Conservation (phyloP, 92 coral and sea anemone species). For the Zoanthus sansibaricus region DNA sequence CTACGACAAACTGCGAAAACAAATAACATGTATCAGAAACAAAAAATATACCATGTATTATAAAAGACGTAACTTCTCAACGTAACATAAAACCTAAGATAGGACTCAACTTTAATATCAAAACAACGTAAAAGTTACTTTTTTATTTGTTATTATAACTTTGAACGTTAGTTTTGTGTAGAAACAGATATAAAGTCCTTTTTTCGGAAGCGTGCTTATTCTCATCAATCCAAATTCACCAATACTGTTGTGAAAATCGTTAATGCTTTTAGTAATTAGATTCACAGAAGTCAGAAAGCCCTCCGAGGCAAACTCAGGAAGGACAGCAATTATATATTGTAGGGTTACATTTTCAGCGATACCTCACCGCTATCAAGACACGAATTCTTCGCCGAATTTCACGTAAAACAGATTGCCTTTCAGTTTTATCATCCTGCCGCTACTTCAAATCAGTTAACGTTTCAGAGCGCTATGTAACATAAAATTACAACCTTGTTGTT, state of each 20-base stretch:
- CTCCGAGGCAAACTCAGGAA: slow-evolving; percentile 41
- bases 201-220: slow-evolving; percentile 1
- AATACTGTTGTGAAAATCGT: neutral
- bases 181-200: neutral
- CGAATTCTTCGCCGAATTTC: slow-evolving; percentile 21
- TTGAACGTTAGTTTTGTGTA: neutral
- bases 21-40: neutral
- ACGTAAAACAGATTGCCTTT: neutral
- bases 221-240: slow-evolving; percentile 10
- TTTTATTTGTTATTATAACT: slow-evolving; percentile 24
- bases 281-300: neutral
- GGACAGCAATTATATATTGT: neutral
- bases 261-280: slow-evolving; percentile 14
- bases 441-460: slow-evolving; percentile 26
- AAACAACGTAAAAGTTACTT: slow-evolving; percentile 14
- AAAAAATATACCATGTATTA: neutral
- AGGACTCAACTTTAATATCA: neutral
- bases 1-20: slow-evolving; percentile 88
- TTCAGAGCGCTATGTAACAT: neutral
- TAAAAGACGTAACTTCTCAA: neutral
- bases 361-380: slow-evolving; percentile 14
- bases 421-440: slow-evolving; percentile 13
- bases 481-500: neutral
- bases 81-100: slow-evolving; percentile 46
- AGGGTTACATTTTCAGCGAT: slow-evolving; percentile 22